Evolutionary conservation across 2,888 invertebrate species (phyloP).

Genomic region (Aelia acuminata): DNA sequence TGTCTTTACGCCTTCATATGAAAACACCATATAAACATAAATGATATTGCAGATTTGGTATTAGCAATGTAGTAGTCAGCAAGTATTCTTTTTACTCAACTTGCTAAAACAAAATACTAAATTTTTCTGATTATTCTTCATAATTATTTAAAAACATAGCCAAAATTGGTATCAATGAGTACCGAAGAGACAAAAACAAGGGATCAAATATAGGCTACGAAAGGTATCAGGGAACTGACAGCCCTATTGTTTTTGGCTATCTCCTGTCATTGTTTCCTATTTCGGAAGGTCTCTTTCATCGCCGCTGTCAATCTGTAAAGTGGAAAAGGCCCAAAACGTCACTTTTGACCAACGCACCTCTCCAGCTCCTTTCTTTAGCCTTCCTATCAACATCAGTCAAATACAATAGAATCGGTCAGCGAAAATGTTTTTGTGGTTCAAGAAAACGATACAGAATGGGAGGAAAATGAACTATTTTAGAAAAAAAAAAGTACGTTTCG

Average conservation of each 20-base stretch:
- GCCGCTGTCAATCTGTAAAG: background rate
- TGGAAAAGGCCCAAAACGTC: background rate
- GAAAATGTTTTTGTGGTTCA: too few species aligned
- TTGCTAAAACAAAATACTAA: too few species aligned
- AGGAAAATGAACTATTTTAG: too few species aligned
- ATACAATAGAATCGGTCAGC: background rate
- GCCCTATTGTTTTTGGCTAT: constrained; percentile 19
- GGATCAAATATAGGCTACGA: background rate
- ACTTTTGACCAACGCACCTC: background rate
- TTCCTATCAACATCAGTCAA: background rate
- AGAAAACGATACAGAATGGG: too few species aligned
- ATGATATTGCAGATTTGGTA: too few species aligned
- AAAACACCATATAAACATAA: too few species aligned
- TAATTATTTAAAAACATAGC: background rate
- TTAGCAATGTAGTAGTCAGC: too few species aligned
- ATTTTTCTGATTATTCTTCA: background rate
- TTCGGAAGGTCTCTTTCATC: constrained; percentile 32
- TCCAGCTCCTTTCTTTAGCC: background rate
- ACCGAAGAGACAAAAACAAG: background rate
- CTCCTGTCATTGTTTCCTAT: background rate
- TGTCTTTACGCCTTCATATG: too few species aligned
- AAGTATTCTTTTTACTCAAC: too few species aligned
- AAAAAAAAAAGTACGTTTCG: too few species aligned
- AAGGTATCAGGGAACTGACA: constrained; percentile 12
- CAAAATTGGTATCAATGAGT: background rate